Evolutionary conservation across 2,797 vertebrate species (phyloP).

Genomic region (Adelosebastes latens): DNA sequence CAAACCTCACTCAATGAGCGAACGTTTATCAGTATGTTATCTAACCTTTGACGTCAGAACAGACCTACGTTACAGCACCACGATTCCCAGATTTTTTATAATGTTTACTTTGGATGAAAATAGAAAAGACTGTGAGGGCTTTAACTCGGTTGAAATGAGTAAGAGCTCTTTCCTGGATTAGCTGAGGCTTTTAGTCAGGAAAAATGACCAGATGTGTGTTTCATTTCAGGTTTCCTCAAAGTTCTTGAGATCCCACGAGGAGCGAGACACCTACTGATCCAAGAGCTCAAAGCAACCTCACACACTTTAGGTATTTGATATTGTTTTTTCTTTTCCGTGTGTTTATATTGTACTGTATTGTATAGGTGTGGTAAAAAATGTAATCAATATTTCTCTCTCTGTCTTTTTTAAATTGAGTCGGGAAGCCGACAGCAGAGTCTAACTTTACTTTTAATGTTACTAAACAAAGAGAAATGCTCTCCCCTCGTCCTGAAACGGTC

Average conservation of each 20-base stretch:
- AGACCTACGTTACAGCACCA: conserved; percentile 5
- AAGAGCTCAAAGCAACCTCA: conserved; percentile 88
- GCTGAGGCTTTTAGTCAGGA: conserved; percentile 16
- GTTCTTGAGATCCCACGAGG: conserved; percentile 96
- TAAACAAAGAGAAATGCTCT: too few relatives aligned
- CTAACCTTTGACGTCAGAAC: conserved; percentile 1
- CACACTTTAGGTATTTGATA: conserved; percentile 89
- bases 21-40: conserved; percentile 28
- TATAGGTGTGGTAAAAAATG: background rate
- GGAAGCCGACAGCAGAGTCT: too few relatives aligned
- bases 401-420: too few relatives aligned
- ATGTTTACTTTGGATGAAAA: conserved; percentile 31
- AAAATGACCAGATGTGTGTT: conserved; percentile 41
- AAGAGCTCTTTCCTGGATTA: conserved; percentile 35
- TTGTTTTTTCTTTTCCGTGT: background rate
- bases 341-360: background rate
- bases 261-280: conserved; percentile 94
- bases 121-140: background rate
- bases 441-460: too few relatives aligned
- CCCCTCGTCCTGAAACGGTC: too few relatives aligned
- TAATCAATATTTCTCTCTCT: background rate
- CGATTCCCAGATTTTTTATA: conserved; percentile 4
- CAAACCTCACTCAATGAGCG: conserved; percentile 10
- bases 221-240: conserved; percentile 86
- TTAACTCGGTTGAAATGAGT: conserved; percentile 28